Conservation (phyloP, 2,888 invertebrate species). For the Eupithecia exiguata region DNA sequence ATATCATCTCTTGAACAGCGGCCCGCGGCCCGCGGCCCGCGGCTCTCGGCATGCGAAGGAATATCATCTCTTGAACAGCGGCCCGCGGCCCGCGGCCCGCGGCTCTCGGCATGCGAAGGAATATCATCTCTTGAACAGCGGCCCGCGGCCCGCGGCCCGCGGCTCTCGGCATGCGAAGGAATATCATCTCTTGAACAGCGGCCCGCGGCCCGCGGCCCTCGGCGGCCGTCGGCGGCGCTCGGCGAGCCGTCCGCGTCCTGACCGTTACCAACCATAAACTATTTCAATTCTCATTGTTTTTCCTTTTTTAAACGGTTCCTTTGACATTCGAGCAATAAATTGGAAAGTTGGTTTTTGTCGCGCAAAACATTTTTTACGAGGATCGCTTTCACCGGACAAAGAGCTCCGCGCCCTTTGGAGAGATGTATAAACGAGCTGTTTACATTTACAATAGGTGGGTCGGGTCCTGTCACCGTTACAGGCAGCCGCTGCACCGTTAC, state of each 20-base stretch:
- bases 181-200: too few species aligned
- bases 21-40: too few species aligned
- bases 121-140: too few species aligned
- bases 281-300: slow-evolving; percentile 62
- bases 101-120: too few species aligned
- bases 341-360: slow-evolving; percentile 67
- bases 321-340: slow-evolving; percentile 63
- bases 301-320: slow-evolving; percentile 58
- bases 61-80: too few species aligned
- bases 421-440: slow-evolving; percentile 30
- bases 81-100: too few species aligned
- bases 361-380: slow-evolving; percentile 54
- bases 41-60: too few species aligned
- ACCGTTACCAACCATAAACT: slow-evolving; percentile 48
- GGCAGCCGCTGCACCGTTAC: not conserved
- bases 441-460: not conserved
- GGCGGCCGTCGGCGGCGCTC: too few species aligned
- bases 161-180: too few species aligned
- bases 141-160: too few species aligned
- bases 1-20: too few species aligned
- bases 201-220: too few species aligned
- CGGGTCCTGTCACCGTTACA: not conserved
- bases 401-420: slow-evolving; percentile 42
- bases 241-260: slow-evolving; percentile 10
- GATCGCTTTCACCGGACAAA: slow-evolving; percentile 67